These are phyloP conservation scores for Syrphus vitripennis DNA, from an alignment of 2,888 invertebrate genomes.

Conservation along the genomic window DNA sequence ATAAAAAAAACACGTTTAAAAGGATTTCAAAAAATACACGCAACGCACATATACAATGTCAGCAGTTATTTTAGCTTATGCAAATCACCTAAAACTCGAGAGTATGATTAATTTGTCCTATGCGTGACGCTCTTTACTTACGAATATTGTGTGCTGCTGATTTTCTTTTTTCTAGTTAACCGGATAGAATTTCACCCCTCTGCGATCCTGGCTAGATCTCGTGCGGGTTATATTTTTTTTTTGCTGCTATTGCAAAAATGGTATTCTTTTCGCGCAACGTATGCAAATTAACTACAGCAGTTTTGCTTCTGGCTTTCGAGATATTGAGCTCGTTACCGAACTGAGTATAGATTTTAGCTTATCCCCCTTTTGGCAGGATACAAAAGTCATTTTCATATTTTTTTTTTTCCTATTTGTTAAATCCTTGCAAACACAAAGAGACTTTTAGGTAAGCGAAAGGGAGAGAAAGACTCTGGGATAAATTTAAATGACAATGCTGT, in stretches of 20 bases:
- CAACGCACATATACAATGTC: not conserved
- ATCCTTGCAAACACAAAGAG: not conserved
- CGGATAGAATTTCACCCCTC: conserved; percentile 65
- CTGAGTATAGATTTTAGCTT: conserved; percentile 45
- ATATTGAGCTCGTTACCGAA: conserved; percentile 53
- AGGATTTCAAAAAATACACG: not conserved
- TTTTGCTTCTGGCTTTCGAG: not conserved
- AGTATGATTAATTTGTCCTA: conserved; percentile 53
- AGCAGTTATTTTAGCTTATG: conserved; percentile 54
- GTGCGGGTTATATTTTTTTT: conserved; percentile 17
- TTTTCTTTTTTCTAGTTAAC: conserved; percentile 1
- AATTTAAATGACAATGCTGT: conserved; percentile 67
- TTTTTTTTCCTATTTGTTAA: not conserved
- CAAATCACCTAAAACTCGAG: conserved; percentile 41
- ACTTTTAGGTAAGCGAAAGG: not conserved
- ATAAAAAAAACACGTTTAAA: not conserved
- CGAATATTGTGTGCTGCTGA: no score
- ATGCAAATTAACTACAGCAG: conserved; percentile 64
- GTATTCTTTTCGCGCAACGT: conserved; percentile 55
- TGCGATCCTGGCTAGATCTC: conserved; percentile 32
- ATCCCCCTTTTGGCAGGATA: conserved; percentile 33
- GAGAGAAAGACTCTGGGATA: conserved; percentile 31
- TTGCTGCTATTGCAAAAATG: conserved; percentile 52
- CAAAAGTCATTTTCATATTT: conserved; percentile 55
- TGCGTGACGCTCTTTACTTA: conserved; percentile 13